Conservation (phyloP, 92 coral and sea anemone species). For the Parazoanthus darwini region DNA sequence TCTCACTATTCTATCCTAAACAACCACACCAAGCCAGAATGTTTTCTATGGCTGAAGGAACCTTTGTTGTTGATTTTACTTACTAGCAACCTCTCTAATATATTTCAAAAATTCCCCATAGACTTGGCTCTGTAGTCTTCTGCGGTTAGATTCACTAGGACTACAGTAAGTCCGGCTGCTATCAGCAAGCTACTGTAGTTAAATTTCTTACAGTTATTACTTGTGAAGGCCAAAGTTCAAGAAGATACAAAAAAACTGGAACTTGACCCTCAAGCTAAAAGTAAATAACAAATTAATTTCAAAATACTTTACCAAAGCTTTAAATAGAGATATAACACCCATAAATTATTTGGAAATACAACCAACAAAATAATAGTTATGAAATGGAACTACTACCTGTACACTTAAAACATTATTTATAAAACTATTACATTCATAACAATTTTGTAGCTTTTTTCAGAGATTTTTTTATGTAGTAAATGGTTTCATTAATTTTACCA, state of each 20-base stretch:
- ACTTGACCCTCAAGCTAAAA: neutral
- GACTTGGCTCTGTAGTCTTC: slow-evolving; percentile 30
- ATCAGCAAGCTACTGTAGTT: slow-evolving; percentile 21
- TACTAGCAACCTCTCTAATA: slow-evolving; percentile 35
- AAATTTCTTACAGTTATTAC: slow-evolving; percentile 14
- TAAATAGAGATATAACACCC: too few relatives aligned
- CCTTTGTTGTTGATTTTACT: neutral
- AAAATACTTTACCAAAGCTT: neutral
- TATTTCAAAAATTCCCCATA: slow-evolving; percentile 28
- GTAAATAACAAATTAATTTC: neutral
- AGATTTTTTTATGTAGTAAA: too few relatives aligned
- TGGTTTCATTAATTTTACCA: too few relatives aligned
- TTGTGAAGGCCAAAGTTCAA: neutral
- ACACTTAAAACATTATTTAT: too few relatives aligned
- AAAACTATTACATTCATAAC: too few relatives aligned
- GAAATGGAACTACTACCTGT: too few relatives aligned
- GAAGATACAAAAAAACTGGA: neutral
- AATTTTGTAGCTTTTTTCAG: too few relatives aligned
- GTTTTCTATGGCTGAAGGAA: too few relatives aligned
- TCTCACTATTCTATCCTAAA: too few relatives aligned
- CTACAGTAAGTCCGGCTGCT: neutral
- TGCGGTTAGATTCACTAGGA: slow-evolving; percentile 5
- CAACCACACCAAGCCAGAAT: too few relatives aligned
- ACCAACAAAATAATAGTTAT: too few relatives aligned
- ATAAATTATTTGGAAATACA: too few relatives aligned